A percentile compares a stretch with the other conserved stretches of the same genome.
phyloP scores from a whole-genome alignment of 2,797 vertebrate species.

The Peromyscus attwateri region DNA sequence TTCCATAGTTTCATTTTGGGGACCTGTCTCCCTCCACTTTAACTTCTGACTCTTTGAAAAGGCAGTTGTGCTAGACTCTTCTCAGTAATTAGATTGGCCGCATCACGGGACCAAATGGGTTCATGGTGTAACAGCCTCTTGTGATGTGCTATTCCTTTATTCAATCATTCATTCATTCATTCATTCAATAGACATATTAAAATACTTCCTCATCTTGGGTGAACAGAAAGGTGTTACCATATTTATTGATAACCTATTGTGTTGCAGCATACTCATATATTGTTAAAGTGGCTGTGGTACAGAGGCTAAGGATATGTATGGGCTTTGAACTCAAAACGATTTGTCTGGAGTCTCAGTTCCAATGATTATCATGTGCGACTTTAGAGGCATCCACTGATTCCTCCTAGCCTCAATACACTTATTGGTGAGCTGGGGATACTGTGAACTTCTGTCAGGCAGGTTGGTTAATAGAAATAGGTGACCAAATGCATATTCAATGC shows the following conservation, averaged over 20 bases:
- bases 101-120: background rate
- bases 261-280: background rate
- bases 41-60: slow-evolving; percentile 23
- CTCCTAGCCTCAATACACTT: background rate
- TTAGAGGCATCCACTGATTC: background rate
- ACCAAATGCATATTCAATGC: background rate
- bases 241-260: slow-evolving; percentile 56
- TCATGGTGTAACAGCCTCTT: background rate
- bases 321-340: background rate
- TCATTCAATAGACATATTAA: slow-evolving; percentile 55
- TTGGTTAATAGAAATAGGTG: background rate
- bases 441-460: background rate
- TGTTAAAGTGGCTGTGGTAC: background rate
- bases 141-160: background rate
- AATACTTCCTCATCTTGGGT: slow-evolving; percentile 8
- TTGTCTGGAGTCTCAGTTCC: background rate
- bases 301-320: background rate
- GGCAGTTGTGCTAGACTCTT: background rate
- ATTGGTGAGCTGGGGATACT: background rate
- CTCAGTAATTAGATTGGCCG: background rate
- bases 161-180: slow-evolving; percentile 55
- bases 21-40: background rate
- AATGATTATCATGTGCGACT: background rate
- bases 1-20: background rate
- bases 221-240: slow-evolving; percentile 10